These are phyloP conservation scores for Cosmia pyralina DNA, from an alignment of 2,888 invertebrate species.

Conservation along the genomic window DNA sequence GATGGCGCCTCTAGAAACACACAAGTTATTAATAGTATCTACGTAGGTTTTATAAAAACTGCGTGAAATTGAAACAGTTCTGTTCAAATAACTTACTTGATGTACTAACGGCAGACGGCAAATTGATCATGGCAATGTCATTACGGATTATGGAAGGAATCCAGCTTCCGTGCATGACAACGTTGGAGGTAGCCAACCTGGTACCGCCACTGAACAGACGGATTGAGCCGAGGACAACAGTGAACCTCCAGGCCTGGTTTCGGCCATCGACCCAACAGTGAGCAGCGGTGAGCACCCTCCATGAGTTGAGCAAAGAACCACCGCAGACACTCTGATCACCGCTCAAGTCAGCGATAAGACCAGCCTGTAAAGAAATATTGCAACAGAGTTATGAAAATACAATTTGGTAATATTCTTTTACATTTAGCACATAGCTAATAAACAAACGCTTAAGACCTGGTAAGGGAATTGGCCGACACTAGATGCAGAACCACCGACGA, in stretches of 20 bases:
- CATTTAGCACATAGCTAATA: not conserved
- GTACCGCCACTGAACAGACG: slow-evolving; percentile 74
- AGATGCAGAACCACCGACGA: slow-evolving; percentile 62
- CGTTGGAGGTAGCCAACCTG: slow-evolving; percentile 66
- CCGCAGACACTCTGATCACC: slow-evolving; percentile 71
- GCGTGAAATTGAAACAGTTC: not conserved
- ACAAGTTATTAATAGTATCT: not conserved
- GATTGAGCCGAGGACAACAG: slow-evolving; percentile 75
- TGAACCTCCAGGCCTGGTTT: slow-evolving; percentile 34
- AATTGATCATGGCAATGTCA: slow-evolving; percentile 74
- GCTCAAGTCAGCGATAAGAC: slow-evolving; percentile 49
- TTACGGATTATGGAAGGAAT: slow-evolving; percentile 68
- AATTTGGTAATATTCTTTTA: not conserved
- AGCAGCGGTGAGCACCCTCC: slow-evolving; percentile 66
- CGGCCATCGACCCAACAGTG: not conserved
- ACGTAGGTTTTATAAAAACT: not conserved
- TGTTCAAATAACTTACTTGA: slow-evolving; percentile 63
- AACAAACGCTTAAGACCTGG: slow-evolving; percentile 56
- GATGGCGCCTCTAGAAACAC: slow-evolving; percentile 58
- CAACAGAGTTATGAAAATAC: not conserved
- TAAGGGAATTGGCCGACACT: slow-evolving; percentile 60
- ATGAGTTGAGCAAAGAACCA: slow-evolving; percentile 69
- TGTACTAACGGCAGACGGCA: slow-evolving; percentile 59
- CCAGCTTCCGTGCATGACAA: slow-evolving; percentile 74
- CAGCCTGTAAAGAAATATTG: slow-evolving; percentile 54